A percentile compares a stretch with the other conserved stretches of the same genome.
phyloP scores from a whole-genome alignment of 2,797 vertebrate species.

The Lophius americanus region DNA sequence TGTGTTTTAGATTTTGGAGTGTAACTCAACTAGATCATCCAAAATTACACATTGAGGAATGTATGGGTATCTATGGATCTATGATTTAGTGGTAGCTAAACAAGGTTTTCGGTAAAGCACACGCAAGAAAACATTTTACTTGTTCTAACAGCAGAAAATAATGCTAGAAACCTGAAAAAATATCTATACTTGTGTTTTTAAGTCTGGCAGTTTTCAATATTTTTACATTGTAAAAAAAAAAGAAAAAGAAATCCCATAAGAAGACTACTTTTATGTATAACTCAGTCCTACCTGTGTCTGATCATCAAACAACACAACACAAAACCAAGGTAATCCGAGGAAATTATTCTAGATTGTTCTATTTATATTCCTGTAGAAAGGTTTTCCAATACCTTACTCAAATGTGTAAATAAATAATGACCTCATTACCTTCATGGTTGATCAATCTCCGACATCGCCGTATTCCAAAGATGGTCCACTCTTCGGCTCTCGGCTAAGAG shows the following conservation, averaged over 20 bases:
- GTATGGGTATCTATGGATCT: conserved; percentile 15
- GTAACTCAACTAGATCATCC: conserved; percentile 26
- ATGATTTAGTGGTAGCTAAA: conserved; percentile 25
- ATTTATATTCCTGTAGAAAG: too few relatives aligned
- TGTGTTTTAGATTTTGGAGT: conserved; percentile 31
- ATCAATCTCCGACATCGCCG: too few relatives aligned
- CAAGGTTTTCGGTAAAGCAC: conserved; percentile 2
- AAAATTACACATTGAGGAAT: conserved; percentile 32
- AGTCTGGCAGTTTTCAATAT: neutral
- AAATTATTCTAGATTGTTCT: too few relatives aligned
- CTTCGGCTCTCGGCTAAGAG: too few relatives aligned
- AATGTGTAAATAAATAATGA: too few relatives aligned
- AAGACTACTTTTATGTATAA: neutral
- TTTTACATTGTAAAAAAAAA: neutral
- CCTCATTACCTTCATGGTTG: too few relatives aligned
- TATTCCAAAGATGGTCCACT: too few relatives aligned
- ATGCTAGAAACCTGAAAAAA: neutral
- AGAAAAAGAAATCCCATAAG: neutral
- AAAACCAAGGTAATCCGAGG: too few relatives aligned
- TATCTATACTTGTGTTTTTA: neutral
- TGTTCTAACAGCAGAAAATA: conserved; percentile 7
- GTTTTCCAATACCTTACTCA: too few relatives aligned
- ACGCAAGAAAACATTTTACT: conserved; percentile 6
- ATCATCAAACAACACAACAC: neutral
- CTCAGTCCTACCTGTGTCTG: too few relatives aligned